phyloP scores from a whole-genome alignment of 2,113 vertebrate genomes.

The Phodopus roborovskii region DNA sequence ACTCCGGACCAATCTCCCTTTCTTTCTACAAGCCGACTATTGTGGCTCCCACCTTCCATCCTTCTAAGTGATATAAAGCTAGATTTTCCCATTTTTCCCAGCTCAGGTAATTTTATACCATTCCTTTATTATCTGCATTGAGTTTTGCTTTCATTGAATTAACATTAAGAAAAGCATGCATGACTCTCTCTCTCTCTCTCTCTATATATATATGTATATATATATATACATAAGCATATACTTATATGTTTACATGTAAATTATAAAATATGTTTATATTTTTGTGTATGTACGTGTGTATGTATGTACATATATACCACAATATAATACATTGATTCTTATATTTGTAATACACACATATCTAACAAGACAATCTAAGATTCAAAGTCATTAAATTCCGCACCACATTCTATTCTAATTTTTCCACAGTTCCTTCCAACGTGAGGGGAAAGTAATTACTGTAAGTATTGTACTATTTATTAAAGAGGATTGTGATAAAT shows the following conservation, averaged over 20 bases:
- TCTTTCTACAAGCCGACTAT: not conserved
- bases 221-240: not conserved
- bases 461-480: not conserved
- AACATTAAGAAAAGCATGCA: not conserved
- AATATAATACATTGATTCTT: not conserved
- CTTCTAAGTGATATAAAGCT: not conserved
- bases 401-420: slow-evolving; percentile 19
- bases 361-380: not conserved
- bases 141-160: slow-evolving; percentile 35
- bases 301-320: not conserved
- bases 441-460: not conserved
- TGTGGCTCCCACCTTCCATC: not conserved
- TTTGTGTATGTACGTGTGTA: not conserved
- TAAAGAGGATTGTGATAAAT: slow-evolving; percentile 36
- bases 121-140: not conserved
- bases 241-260: not conserved
- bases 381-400: not conserved
- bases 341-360: not conserved
- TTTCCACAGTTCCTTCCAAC: slow-evolving; percentile 12
- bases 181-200: too few species aligned
- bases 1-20: not conserved
- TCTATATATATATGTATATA: too few species aligned
- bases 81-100: slow-evolving; percentile 2
- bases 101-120: not conserved
- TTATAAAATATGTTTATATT: not conserved